These are phyloP conservation scores for Coregonus sp. DNA, from an alignment of 2,797 vertebrate genomes.

Conservation along the genomic window DNA sequence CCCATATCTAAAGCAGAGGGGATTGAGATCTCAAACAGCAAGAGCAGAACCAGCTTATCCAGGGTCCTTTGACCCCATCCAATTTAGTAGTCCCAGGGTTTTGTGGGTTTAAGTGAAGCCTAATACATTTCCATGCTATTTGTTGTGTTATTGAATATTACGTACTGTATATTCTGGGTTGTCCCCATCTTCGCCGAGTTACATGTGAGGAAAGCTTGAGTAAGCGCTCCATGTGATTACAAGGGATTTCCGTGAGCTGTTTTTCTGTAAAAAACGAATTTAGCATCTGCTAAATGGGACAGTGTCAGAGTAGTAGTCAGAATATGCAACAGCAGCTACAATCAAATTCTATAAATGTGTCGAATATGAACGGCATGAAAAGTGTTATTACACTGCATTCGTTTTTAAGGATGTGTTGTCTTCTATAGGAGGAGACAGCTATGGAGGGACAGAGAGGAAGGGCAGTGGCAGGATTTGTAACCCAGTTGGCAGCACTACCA, in stretches of 20 bases:
- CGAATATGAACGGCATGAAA: not conserved
- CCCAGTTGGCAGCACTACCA: too few species aligned
- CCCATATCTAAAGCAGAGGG: constrained; percentile 34
- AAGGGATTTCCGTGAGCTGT: constrained; percentile 39
- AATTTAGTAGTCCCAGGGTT: constrained; percentile 17
- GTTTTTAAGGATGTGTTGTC: too few species aligned
- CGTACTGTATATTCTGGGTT: too few species aligned
- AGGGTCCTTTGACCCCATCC: constrained; percentile 19
- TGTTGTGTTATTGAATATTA: constrained; percentile 15
- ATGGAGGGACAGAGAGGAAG: too few species aligned
- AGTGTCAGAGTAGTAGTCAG: not conserved
- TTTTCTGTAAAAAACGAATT: too few species aligned
- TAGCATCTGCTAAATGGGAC: too few species aligned
- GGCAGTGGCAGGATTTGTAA: too few species aligned
- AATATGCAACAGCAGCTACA: not conserved
- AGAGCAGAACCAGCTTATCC: constrained; percentile 16
- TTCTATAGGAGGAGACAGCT: too few species aligned
- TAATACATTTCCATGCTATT: constrained; percentile 32
- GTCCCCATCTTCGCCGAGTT: constrained; percentile 5
- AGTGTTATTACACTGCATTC: too few species aligned
- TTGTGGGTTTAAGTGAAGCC: constrained; percentile 35
- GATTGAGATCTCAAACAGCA: constrained; percentile 31
- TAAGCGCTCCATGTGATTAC: constrained; percentile 37
- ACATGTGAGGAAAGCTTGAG: constrained; percentile 37
- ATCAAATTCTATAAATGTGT: not conserved